Evolutionary conservation across 35 echinoderm and acorn worm genomes (phyloP).

Genomic region (Amphiura filiformis): DNA sequence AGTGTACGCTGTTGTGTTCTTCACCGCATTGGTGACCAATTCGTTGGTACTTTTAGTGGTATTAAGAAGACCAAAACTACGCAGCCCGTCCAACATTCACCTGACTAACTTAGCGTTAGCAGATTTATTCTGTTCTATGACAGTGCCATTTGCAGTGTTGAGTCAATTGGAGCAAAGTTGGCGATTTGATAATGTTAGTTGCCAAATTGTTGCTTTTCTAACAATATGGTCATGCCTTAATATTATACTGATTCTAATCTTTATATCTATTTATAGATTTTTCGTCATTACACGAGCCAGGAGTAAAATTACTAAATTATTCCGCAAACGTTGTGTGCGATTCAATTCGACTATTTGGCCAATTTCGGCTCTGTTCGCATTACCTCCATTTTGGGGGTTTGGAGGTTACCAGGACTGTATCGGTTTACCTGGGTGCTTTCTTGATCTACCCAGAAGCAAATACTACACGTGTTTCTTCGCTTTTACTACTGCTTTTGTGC

Average conservation of each 20-base stretch:
- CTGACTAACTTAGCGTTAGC: conserved; percentile 43
- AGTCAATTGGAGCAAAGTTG: conserved; percentile 23
- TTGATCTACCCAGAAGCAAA: conserved; percentile 24
- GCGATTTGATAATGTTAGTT: conserved; percentile 27
- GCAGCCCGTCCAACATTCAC: conserved; percentile 44
- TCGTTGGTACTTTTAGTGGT: conserved; percentile 31
- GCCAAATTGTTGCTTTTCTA: conserved; percentile 39
- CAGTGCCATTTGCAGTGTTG: conserved; percentile 31
- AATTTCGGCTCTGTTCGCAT: conserved; percentile 16
- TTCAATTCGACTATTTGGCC: conserved; percentile 27
- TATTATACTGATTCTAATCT: conserved; percentile 46
- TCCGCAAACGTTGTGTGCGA: conserved; percentile 15
- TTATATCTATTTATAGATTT: conserved; percentile 48
- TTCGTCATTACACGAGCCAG: conserved; percentile 38
- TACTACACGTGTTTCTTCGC: conserved; percentile 40
- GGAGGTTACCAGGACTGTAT: conserved; percentile 32
- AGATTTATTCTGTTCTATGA: conserved; percentile 45
- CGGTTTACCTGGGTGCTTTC: conserved; percentile 29
- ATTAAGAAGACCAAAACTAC: conserved; percentile 43
- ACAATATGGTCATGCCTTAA: conserved; percentile 25
- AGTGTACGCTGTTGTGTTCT: conserved; percentile 22
- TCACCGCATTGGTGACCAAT: conserved; percentile 32
- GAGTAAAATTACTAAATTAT: conserved; percentile 43
- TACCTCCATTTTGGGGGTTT: conserved; percentile 43
- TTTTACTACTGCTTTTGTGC: conserved; percentile 34